Base-by-base conservation (phyloP, 2,888 invertebrate genomes). In the Bellardia pandia region DNA sequence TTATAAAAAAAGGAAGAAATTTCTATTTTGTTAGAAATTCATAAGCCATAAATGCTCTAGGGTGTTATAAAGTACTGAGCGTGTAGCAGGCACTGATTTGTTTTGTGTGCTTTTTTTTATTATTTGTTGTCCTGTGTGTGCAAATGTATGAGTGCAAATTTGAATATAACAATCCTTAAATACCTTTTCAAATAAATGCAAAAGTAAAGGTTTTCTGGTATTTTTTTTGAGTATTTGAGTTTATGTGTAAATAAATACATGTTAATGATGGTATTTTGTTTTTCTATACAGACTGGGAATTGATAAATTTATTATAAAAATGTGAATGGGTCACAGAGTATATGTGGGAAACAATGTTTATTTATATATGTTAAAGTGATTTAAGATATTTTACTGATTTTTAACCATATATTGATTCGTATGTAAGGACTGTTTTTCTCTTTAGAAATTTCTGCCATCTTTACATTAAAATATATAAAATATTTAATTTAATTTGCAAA, bases 161-260 rank as follows among this genome's bases (percentile, higher is more conserved):
- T 89, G 90, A 88, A 89, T 87, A 87, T 89, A 89, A 89, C 88
- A 89, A 89, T 89, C 85, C 88, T 88, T 88, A 88, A 90, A 89
- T 89, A 88, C 86, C 88, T 86, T 84, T 79, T 40, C 48, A 76
- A 75, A 79, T 81, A 81, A 77, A 85, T 85, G 68, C 62, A 85
- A 88, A 68, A 88, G 13, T 8, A 37, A 68, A 69, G 6, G 45
- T 13, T 56, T 76, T 60, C 62, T 6, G 13, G 13, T 2, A 11
- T 14, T n/a, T 66, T n/a, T 58, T 37, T 6, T 45, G 30, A 48
- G 66, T 66, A 6, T 51, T n/a, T 69, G 37, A 8, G 42, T 74
- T 58, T n/a, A 14, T n/a, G 51, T 30, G 53, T 30, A 45, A 77
- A 58, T 68, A 58, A 77, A 68, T 66, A 56, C 66, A 42, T 68